A percentile compares a stretch with the other conserved stretches of the same genome.
phyloP scores from a whole-genome alignment of 2,113 vertebrate species.

The Cyphomyrus plagiostoma region DNA sequence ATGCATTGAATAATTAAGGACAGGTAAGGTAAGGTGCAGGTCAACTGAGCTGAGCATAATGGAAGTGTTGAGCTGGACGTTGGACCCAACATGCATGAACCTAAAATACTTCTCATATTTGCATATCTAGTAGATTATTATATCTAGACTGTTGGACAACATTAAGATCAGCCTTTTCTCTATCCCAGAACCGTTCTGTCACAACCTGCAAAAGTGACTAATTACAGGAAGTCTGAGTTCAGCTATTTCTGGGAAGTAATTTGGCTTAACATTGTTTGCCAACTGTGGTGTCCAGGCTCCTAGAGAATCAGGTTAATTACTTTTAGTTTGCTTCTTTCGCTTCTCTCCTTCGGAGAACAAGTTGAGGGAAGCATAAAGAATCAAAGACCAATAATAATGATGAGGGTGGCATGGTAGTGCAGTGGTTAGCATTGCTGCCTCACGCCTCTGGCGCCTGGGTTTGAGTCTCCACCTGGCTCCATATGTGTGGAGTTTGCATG shows the following conservation, averaged over 20 bases:
- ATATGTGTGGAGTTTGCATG: too few species aligned
- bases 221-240: neutral
- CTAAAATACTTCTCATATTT: neutral
- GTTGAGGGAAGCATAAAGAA: too few species aligned
- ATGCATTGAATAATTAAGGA: neutral
- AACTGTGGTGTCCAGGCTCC: neutral
- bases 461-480: too few species aligned
- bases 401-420: too few species aligned
- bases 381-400: too few species aligned
- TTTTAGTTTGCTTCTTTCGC: neutral
- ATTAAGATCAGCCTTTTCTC: neutral
- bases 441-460: too few species aligned
- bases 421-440: too few species aligned
- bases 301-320: neutral
- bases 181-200: neutral
- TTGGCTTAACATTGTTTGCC: neutral
- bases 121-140: neutral
- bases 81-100: neutral
- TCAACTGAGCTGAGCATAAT: neutral
- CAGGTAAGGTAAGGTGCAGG: neutral
- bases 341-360: neutral
- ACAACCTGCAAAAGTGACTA: neutral
- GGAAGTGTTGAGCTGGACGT: neutral
- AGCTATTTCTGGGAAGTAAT: neutral
- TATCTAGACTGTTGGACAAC: neutral